These are phyloP conservation scores for Setophaga coronata DNA, from an alignment of 2,113 vertebrate genomes.

Conservation along the genomic window DNA sequence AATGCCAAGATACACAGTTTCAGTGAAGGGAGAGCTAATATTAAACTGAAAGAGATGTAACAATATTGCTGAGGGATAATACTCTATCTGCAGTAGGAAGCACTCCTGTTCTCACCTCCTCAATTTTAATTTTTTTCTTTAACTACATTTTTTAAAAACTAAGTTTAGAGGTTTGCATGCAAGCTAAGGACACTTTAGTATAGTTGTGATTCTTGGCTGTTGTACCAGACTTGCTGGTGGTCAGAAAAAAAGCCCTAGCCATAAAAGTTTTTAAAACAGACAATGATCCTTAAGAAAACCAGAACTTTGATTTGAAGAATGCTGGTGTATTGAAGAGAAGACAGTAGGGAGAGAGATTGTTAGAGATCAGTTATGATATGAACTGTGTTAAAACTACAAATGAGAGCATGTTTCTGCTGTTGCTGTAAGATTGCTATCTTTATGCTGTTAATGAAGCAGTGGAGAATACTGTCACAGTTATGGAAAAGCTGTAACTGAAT, in stretches of 20 bases:
- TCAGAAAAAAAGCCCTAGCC: background rate
- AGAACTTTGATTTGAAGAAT: background rate
- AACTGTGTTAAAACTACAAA: background rate
- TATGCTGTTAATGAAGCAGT: background rate
- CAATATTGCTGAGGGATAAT: conserved; percentile 60
- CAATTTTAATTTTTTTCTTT: rapidly evolving
- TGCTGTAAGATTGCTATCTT: background rate
- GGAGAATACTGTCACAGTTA: background rate
- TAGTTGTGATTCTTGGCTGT: background rate
- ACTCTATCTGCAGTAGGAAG: background rate
- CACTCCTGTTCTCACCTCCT: background rate
- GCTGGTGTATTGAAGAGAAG: background rate
- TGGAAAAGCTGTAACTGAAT: background rate
- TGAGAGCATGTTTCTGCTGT: background rate
- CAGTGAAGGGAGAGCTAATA: conserved; percentile 63
- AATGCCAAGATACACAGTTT: conserved; percentile 69
- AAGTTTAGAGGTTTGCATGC: background rate
- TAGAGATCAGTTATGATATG: background rate
- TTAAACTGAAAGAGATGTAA: conserved; percentile 45
- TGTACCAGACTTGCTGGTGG: background rate
- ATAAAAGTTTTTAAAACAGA: background rate
- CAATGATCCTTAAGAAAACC: background rate
- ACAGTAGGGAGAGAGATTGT: background rate
- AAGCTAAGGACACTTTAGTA: background rate
- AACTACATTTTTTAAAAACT: background rate